These are phyloP conservation scores for Musca domestica DNA, from an alignment of 1,140 invertebrate species.

Conservation along the genomic window DNA sequence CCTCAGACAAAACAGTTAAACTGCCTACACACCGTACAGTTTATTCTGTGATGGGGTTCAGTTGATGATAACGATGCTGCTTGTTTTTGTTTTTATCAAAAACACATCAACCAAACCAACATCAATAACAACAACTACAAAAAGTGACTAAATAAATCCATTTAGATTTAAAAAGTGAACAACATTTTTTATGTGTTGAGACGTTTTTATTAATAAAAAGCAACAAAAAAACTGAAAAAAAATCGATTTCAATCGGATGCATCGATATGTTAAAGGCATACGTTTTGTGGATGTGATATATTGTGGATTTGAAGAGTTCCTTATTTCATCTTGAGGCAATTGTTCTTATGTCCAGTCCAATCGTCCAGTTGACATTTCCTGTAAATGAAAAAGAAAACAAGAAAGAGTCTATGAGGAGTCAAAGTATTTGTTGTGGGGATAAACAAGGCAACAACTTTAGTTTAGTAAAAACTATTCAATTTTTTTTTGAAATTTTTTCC, in stretches of 20 bases:
- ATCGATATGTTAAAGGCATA: too few relatives aligned
- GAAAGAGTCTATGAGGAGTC: too few relatives aligned
- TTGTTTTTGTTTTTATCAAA: conserved; percentile 23
- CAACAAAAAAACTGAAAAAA: conserved; percentile 15
- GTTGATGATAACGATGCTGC: conserved; percentile 14
- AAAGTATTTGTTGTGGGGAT: too few relatives aligned
- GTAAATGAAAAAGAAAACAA: conserved; percentile 25
- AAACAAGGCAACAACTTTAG: too few relatives aligned
- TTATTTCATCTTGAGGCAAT: conserved; percentile 32
- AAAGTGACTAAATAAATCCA: conserved; percentile 7
- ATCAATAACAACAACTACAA: conserved; percentile 6
- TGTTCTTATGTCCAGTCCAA: conserved; percentile 56
- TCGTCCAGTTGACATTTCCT: conserved; percentile 57
- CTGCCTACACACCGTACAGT: neutral
- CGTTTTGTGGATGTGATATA: neutral
- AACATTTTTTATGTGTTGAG: conserved; percentile 16
- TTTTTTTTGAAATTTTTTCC: too few relatives aligned
- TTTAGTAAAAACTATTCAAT: too few relatives aligned
- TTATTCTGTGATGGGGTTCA: conserved; percentile 11
- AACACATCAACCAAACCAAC: conserved; percentile 1
- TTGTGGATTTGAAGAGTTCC: neutral
- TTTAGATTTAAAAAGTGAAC: conserved; percentile 5
- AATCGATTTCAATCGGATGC: too few relatives aligned
- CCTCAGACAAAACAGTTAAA: conserved; percentile 65
- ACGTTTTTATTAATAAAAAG: conserved; percentile 27